Evolutionary conservation across 2,888 invertebrate genomes (phyloP), one percentile per base, ranked within the genome.

Genomic region (Epinotia nisella): DNA sequence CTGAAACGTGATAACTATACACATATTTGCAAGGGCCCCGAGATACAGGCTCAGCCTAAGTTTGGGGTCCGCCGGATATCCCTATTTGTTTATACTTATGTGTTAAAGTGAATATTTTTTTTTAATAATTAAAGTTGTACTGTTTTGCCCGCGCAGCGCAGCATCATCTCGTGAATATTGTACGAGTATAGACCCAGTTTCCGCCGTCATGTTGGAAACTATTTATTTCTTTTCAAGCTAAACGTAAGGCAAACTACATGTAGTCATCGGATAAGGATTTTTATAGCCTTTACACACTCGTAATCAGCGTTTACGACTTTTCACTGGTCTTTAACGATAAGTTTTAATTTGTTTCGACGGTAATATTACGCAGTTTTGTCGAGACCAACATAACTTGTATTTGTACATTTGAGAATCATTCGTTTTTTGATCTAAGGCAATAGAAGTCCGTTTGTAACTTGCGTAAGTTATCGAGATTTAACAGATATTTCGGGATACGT

Each of bases 201-300:
- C n/a, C 49, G n/a, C 49, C n/a, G 35, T 35, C 9, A n/a, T 49
- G 53, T 53, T 9, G 35, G 17, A 9, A 17, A 17, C 11, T 17
- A 53, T 29, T 24, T 24, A 15, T 56, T 24, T 24, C 5, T 19
- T 35, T 45, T 21, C 13, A 17, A 41, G 49, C 19, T 4, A n/a
- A 53, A 41, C 21, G n/a, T 17, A 61, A 41, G 24, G 15, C 17
- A 24, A 5, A 29, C 41, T 66, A 45, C 45, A 60, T 60, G 41
- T 41, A 66, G 35, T 67, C 29, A 45, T 56, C 61, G 24, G 72
- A 72, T 72, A 68, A 67, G 61, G 65, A 29, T 35, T 62, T 72
- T 72, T 68, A 72, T 72, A 17, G 67, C 56, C 56, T 49, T 29
- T 24, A 67, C 49, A 72, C 67, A 45, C 9, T 66, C 35, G 35